Conservation (phyloP, 2,888 invertebrate species). For the Tetragonisca angustula region DNA sequence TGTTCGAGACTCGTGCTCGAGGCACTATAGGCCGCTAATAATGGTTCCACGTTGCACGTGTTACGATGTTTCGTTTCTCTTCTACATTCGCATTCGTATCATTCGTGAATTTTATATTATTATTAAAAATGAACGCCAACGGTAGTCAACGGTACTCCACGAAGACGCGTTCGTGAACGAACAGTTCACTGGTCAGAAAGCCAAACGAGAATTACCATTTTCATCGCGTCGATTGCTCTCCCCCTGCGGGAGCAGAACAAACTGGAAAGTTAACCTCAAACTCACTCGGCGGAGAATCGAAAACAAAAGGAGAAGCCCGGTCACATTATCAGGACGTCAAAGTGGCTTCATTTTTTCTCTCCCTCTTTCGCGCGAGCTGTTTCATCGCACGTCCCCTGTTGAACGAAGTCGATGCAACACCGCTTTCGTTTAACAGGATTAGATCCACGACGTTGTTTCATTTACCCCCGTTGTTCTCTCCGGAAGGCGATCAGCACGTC, state of each 20-base stretch:
- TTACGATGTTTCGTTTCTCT: no score
- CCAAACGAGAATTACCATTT: background rate
- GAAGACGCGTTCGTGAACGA: no score
- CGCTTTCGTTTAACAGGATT: constrained; percentile 34
- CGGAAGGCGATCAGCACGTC: background rate
- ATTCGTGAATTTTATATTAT: no score
- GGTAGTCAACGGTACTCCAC: background rate
- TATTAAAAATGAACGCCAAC: no score
- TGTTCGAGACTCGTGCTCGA: no score
- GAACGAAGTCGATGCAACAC: constrained; percentile 33
- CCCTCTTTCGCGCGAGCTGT: background rate
- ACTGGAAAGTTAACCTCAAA: background rate
- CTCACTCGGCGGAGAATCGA: no score
- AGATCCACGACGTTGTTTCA: constrained; percentile 9
- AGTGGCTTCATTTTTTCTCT: background rate
- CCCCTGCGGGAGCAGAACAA: background rate
- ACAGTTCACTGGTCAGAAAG: background rate
- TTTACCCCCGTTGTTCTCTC: constrained; percentile 7
- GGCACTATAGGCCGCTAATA: no score
- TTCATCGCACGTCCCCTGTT: background rate
- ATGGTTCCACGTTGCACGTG: no score
- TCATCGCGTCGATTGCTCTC: background rate
- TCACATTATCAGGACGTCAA: background rate
- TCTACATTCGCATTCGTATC: no score
- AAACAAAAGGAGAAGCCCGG: background rate